phyloP scores from a whole-genome alignment of 2,888 invertebrate species.

The Scaptomyza caliginosa region DNA sequence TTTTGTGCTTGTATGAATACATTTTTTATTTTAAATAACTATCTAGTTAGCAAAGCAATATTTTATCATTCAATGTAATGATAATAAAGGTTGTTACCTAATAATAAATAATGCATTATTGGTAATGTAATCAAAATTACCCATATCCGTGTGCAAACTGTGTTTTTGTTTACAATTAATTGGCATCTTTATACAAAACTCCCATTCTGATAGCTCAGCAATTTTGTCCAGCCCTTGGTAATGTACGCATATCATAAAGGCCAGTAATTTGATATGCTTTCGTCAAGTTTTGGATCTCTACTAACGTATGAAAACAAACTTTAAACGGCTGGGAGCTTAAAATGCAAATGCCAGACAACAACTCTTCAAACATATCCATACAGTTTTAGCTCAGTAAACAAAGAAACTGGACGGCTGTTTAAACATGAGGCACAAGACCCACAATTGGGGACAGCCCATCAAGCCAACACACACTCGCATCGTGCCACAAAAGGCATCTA shows the following conservation, averaged over 20 bases:
- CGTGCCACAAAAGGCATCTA: constrained; percentile 41
- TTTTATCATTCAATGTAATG: not conserved
- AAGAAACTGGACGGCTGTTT: constrained; percentile 62
- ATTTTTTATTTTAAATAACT: not conserved
- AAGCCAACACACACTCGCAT: constrained; percentile 16
- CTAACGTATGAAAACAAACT: constrained; percentile 15
- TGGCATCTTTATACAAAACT: not conserved
- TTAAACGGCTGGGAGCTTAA: not conserved
- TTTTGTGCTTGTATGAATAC: not conserved
- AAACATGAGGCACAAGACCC: constrained; percentile 47
- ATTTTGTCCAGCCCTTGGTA: not conserved
- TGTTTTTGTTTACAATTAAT: not conserved
- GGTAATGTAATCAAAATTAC: not conserved
- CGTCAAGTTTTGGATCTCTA: constrained; percentile 8
- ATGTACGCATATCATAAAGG: not conserved
- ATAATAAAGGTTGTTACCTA: not conserved
- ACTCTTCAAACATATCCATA: constrained; percentile 33
- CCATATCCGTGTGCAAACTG: not conserved
- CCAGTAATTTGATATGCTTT: constrained; percentile 23
- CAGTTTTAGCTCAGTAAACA: constrained; percentile 45
- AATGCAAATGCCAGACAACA: constrained; percentile 6
- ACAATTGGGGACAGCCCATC: constrained; percentile 40
- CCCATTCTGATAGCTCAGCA: not conserved
- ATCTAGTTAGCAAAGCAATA: not conserved
- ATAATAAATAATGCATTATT: not conserved